Base-by-base conservation (phyloP, 1,140 invertebrate genomes). In the Hylaeus volcanicus region DNA sequence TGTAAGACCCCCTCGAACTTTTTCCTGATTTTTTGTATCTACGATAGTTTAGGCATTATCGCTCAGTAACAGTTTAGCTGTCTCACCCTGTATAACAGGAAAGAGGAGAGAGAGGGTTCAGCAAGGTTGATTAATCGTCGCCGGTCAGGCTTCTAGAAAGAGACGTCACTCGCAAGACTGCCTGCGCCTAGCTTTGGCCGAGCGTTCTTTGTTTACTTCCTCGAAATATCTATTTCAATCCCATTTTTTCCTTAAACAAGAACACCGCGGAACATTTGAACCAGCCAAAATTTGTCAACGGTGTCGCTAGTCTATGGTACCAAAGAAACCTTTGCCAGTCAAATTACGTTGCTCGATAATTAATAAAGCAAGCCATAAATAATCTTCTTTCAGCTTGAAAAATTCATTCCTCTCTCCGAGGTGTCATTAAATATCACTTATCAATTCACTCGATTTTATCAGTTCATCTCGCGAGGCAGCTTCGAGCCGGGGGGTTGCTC, bases 91-190 rank as follows among this genome's bases (percentile, higher is more conserved):
- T 85, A 80, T 76, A 76, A 60, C 51, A 26, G 66, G 65, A 69
- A 58, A 72, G 74, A 70, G 53, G 61, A 78, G 65, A 65, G 74
- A 72, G 83, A 83, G 76, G 65, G 76, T 84, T 81, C 74, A 66
- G 74, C 73, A 74, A 70, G 85, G 83, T 88, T 90, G 89, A 90
- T 90, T 90, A 90, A 90, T 90, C 82, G 89, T 84, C 83, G 75
- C 80, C 68, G 86, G 66, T 79, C 65, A 86, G 73, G 75, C 71
- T 81, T 85, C 79, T 82, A 80, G 83, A 87, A 77, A 88, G 78
- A 88, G 88, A 90, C 85, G 86, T 90, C 89, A 89, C 80, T 81
- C 87, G 86, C 84, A 89, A 89, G 88, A 88, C 84, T 88, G 86
- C 77, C 83, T 85, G 71, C 86, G 75, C 82, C 86, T 85, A 88